These are phyloP conservation scores for Enteromius mattozi DNA, from an alignment of 2,797 vertebrate genomes.

Conservation along the genomic window DNA sequence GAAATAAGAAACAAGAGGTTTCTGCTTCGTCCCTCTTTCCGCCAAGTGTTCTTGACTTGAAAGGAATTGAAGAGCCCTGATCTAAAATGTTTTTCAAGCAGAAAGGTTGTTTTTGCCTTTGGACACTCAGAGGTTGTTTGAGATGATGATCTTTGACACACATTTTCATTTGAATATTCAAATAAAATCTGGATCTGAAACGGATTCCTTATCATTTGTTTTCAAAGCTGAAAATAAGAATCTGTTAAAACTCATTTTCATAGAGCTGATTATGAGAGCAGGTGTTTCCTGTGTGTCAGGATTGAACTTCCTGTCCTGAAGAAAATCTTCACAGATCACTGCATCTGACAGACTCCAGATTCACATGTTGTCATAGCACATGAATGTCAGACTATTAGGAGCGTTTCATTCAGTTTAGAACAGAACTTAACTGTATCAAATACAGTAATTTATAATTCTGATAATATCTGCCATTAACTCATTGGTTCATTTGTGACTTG, in stretches of 20 bases:
- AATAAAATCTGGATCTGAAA: neutral
- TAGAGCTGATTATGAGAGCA: neutral
- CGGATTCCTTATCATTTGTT: neutral
- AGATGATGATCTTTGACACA: too few species aligned
- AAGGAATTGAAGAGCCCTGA: neutral
- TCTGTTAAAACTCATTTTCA: neutral
- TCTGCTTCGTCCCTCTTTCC: too few species aligned
- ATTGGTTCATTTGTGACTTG: neutral
- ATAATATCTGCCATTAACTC: neutral
- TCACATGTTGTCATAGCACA: neutral
- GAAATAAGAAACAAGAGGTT: too few species aligned
- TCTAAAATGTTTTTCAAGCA: neutral
- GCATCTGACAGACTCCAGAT: neutral
- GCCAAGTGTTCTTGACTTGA: neutral
- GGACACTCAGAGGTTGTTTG: too few species aligned
- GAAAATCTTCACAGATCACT: constrained; percentile 1
- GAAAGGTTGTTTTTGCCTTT: neutral
- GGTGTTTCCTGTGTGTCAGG: constrained; percentile 17
- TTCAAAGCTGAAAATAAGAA: neutral
- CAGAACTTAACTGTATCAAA: neutral
- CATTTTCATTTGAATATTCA: neutral
- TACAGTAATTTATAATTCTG: neutral
- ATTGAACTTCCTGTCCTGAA: neutral
- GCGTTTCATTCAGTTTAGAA: neutral
- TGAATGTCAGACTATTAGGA: neutral